Percentiles rank a stretch among this genome's conserved stretches.
phyloP scores from a whole-genome alignment of 2,797 vertebrate species.

The Hydrolagus colliei region DNA sequence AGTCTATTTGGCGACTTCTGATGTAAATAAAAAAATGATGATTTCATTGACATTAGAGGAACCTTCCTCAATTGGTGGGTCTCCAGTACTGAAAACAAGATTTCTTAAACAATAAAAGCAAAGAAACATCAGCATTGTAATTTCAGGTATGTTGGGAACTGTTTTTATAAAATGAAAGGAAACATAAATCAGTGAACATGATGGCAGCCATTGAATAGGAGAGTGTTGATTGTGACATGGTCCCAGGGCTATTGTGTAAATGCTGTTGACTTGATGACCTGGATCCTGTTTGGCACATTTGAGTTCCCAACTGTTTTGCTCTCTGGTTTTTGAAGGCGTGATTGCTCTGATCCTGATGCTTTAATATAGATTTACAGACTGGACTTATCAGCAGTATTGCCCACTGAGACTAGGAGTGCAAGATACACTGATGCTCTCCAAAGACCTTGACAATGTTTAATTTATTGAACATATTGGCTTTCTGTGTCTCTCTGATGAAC shows the following conservation, averaged over 20 bases:
- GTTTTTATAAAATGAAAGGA: neutral
- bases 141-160: conserved; percentile 20
- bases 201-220: neutral
- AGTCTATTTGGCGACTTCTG: too few relatives aligned
- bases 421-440: neutral
- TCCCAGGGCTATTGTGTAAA: conserved; percentile 4
- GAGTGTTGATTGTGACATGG: neutral
- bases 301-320: conserved; percentile 4
- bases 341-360: neutral
- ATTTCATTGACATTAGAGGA: conserved; percentile 9
- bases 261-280: neutral
- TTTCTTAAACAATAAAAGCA: neutral
- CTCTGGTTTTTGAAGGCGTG: neutral
- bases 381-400: neutral
- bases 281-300: conserved; percentile 28
- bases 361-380: neutral
- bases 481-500: neutral
- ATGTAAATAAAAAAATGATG: too few relatives aligned
- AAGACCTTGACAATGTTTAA: neutral
- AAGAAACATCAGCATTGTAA: neutral
- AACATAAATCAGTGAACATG: conserved; percentile 11
- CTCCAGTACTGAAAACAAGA: neutral
- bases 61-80: neutral
- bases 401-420: neutral
- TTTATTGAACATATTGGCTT: neutral